These are phyloP conservation scores for Pelobates cultripes DNA, from an alignment of 2,797 vertebrate genomes.

Conservation along the genomic window DNA sequence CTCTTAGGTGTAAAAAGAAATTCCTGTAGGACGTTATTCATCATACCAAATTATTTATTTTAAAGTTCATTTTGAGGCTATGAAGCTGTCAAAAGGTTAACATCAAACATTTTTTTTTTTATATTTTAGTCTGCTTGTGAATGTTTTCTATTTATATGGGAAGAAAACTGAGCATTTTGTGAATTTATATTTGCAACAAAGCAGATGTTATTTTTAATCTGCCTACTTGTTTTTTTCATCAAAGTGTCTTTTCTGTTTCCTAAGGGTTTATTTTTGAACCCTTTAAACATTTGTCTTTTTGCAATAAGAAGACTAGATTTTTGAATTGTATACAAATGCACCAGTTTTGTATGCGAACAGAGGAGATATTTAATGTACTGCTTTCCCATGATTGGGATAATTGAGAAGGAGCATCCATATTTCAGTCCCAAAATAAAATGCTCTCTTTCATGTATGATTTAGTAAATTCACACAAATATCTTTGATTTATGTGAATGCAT, in stretches of 20 bases:
- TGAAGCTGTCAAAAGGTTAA: conserved; percentile 33
- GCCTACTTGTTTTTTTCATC: conserved; percentile 38
- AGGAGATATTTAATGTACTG: conserved; percentile 32
- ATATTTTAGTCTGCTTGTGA: conserved; percentile 39
- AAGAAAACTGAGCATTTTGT: conserved; percentile 44
- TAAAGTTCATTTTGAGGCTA: background rate
- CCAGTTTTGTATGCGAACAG: conserved; percentile 15
- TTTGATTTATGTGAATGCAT: background rate
- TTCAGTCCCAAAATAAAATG: conserved; percentile 28
- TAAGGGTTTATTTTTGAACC: conserved; percentile 51
- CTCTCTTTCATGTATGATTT: conserved; percentile 36
- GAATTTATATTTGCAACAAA: conserved; percentile 47
- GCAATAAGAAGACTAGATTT: conserved; percentile 37
- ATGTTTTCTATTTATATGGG: conserved; percentile 53
- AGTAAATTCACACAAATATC: background rate
- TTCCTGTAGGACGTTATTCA: too few species aligned
- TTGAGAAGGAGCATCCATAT: conserved; percentile 17
- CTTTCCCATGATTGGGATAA: conserved; percentile 36
- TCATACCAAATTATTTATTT: too few species aligned
- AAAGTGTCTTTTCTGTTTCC: conserved; percentile 44
- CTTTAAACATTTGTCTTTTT: conserved; percentile 34
- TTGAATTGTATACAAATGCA: conserved; percentile 36
- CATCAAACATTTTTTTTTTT: background rate
- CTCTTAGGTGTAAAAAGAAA: too few species aligned
- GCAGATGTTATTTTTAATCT: conserved; percentile 51